phyloP scores from a whole-genome alignment of 2,888 invertebrate genomes.

The Agonopterix subpropinquella region DNA sequence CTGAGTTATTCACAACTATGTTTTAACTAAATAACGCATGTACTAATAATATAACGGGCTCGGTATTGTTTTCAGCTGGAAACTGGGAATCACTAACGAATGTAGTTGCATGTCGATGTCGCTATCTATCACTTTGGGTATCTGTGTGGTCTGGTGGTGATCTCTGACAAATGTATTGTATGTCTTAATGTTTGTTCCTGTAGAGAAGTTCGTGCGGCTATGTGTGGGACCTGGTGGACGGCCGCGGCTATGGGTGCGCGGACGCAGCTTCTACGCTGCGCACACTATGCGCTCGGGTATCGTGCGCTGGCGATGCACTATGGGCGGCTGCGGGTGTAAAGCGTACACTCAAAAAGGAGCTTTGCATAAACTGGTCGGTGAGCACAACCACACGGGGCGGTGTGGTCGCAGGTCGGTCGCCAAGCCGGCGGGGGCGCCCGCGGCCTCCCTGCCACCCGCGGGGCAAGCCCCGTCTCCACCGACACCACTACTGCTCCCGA shows the following conservation, averaged over 20 bases:
- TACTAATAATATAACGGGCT: too few species aligned
- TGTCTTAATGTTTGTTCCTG: slow-evolving; percentile 20
- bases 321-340: slow-evolving; percentile 70
- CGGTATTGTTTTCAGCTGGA: too few species aligned
- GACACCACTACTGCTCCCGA: slow-evolving; percentile 47
- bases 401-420: slow-evolving; percentile 42
- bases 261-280: slow-evolving; percentile 68
- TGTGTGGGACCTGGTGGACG: slow-evolving; percentile 67
- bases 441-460: slow-evolving; percentile 1
- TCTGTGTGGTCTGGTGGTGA: too few species aligned
- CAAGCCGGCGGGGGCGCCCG: slow-evolving; percentile 18
- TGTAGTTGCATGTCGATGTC: too few species aligned
- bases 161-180: background rate
- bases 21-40: too few species aligned
- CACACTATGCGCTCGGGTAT: slow-evolving; percentile 70
- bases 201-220: slow-evolving; percentile 56
- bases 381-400: slow-evolving; percentile 63
- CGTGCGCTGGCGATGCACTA: slow-evolving; percentile 68
- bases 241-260: slow-evolving; percentile 65
- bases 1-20: too few species aligned
- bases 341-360: slow-evolving; percentile 67
- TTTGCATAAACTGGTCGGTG: slow-evolving; percentile 63
- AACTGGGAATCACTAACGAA: too few species aligned
- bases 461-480: slow-evolving; percentile 41
- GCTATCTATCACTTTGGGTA: too few species aligned